These are phyloP conservation scores for Cyanocitta stelleri DNA, from an alignment of 2,113 vertebrate genomes.

Conservation along the genomic window DNA sequence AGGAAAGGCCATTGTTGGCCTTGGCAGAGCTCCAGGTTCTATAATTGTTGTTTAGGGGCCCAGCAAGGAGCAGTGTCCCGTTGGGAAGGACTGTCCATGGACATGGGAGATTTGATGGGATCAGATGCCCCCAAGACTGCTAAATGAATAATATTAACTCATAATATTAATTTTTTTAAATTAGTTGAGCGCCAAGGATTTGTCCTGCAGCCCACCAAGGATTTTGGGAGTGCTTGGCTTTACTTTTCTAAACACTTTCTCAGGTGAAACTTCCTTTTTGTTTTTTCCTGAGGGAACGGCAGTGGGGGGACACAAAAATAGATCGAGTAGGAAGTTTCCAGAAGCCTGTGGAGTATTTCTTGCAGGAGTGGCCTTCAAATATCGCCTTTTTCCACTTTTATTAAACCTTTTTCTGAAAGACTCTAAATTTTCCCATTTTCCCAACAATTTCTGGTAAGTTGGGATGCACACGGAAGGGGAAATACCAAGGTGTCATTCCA, in stretches of 20 bases:
- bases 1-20: constrained; percentile 1
- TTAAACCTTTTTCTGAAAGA: background rate
- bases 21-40: constrained; percentile 9
- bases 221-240: background rate
- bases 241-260: background rate
- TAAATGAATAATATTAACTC: background rate
- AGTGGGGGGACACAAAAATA: background rate
- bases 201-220: background rate
- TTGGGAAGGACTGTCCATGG: background rate
- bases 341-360: background rate
- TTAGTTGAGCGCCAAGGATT: background rate
- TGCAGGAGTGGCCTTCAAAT: fast-evolving
- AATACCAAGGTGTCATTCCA: background rate
- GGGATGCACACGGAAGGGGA: background rate
- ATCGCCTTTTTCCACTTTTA: fast-evolving
- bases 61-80: background rate
- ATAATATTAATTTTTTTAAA: no score
- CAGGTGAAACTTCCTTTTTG: background rate
- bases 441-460: background rate
- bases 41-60: background rate
- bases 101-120: background rate
- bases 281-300: background rate
- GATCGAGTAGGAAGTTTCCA: background rate
- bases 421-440: background rate
- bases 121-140: background rate